A percentile compares a stretch with the other conserved stretches of the same genome.
Conservation (phyloP, 1,140 invertebrate genomes). For the Andricus grossulariae region DNA sequence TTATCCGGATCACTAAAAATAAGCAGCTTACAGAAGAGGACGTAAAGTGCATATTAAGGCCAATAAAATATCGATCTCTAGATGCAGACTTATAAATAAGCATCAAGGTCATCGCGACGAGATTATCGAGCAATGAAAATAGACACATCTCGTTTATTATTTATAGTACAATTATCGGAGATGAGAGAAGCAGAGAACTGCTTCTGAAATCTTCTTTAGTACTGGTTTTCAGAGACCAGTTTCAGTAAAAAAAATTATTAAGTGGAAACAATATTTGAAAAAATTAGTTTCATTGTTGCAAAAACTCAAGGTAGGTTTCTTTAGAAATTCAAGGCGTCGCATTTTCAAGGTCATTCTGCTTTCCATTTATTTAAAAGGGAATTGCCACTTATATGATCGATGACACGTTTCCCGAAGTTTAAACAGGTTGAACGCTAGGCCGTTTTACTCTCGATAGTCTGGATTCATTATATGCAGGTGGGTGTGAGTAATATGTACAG, state of each 20-base stretch:
- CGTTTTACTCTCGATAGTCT: neutral
- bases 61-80: conserved; percentile 17
- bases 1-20: neutral
- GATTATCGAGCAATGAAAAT: conserved; percentile 26
- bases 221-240: neutral
- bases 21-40: neutral
- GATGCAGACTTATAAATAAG: conserved; percentile 16
- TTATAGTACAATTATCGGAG: neutral
- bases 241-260: neutral
- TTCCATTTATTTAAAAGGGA: too few relatives aligned
- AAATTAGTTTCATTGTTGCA: too few relatives aligned
- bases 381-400: neutral
- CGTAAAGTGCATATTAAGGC: neutral
- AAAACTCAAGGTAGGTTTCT: too few relatives aligned
- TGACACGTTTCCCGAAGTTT: conserved; percentile 14
- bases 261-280: too few relatives aligned
- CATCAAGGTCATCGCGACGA: conserved; percentile 5
- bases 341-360: too few relatives aligned
- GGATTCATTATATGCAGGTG: neutral
- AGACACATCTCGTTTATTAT: conserved; percentile 5
- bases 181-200: neutral
- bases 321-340: too few relatives aligned
- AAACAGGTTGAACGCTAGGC: neutral
- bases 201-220: neutral
- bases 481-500: conserved; percentile 11